phyloP scores from a whole-genome alignment of 2,113 vertebrate genomes.

The Eira barbara region DNA sequence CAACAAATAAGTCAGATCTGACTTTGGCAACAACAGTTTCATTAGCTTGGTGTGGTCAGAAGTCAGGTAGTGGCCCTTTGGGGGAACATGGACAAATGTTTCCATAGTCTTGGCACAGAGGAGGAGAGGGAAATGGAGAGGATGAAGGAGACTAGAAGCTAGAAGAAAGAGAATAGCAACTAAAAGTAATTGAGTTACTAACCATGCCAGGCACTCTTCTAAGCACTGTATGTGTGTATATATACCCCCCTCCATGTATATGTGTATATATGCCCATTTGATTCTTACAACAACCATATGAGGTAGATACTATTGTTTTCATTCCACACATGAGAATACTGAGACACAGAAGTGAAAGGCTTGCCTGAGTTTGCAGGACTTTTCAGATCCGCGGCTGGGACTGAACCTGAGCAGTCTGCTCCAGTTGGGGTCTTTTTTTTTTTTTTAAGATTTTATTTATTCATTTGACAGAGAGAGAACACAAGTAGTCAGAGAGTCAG shows the following conservation, averaged over 20 bases:
- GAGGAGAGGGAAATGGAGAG: fast-evolving
- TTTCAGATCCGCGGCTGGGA: not conserved
- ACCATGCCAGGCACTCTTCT: not conserved
- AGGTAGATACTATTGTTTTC: not conserved
- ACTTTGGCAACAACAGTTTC: not conserved
- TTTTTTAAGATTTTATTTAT: no score
- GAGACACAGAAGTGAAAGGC: not conserved
- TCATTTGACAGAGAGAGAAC: no score
- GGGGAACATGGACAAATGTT: not conserved
- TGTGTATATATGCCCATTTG: not conserved
- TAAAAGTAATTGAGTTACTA: not conserved
- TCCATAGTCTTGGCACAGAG: no score
- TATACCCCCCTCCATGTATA: fast-evolving
- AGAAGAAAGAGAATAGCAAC: not conserved
- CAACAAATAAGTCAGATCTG: not conserved
- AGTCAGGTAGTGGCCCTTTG: not conserved
- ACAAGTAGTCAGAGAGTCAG: no score
- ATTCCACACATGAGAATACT: not conserved
- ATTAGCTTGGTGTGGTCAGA: not conserved
- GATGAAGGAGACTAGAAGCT: no score
- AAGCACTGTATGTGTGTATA: fast-evolving
- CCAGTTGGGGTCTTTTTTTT: not conserved
- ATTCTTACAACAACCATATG: not conserved
- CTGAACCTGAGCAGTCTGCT: not conserved
- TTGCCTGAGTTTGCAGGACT: not conserved